Evolutionary conservation across 2,797 vertebrate genomes (phyloP), one percentile per base, ranked within the genome.

Genomic region (Parauchenoglanis punctatus): DNA sequence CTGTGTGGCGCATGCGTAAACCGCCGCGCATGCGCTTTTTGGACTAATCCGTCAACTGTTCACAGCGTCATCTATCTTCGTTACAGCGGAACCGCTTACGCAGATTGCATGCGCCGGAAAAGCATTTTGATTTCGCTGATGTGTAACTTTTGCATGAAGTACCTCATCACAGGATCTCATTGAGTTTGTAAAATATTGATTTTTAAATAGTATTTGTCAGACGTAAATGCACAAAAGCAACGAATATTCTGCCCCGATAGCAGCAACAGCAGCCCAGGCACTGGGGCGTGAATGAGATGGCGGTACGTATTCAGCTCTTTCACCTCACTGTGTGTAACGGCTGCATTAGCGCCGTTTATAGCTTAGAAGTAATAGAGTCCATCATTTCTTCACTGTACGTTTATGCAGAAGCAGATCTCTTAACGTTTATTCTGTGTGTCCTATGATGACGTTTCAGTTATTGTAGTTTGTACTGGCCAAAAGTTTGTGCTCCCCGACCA

Each of bases 131-230:
- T 49, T 65, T 82, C n/a, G 82, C 52, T 78, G 65, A 84, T 84
- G 72, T 80, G 73, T 70, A 70, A 84, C 28, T 67, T 87, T 78
- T 56, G 40, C 40, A 44, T 17, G n/a, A 68, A n/a, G 11, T 28
- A 58, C 18, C 10, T 59, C 67, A 18, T 23, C 68, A 7, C 11
- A 31, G 15, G n/a, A 25, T 58, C 12, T 52, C 7, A 7, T 23
- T 73, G 4, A 68, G 44, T 28, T 15, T 3, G 58, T 46, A 76
- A 59, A 54, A 77, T 54, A 77, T 3, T 17, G 23, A 25, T 31
- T 70, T 72, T 31, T 49, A 46, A 63, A 52, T 18, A 54, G 4
- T 12, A 6, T 49, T 25, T 25, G 6, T 58, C 6, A 23, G 15
- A 7, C 1, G 20, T 87, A 82, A 82, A 87, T 75, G 80, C 44